Conservation (phyloP, 2,888 invertebrate species). For the Epicampocera succincta region DNA sequence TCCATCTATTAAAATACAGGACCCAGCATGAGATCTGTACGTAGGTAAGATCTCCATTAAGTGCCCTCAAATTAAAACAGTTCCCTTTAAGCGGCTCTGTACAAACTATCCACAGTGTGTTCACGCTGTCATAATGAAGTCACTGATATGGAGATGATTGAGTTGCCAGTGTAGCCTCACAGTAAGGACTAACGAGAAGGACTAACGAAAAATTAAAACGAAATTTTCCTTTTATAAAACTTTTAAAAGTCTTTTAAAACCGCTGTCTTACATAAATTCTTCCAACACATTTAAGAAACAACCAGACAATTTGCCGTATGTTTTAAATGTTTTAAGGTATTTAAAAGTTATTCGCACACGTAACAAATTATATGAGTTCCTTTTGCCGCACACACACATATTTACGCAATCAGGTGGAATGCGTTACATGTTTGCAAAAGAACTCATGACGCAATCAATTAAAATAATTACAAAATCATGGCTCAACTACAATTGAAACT, state of each 20-base stretch:
- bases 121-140: no score
- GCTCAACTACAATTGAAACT: conserved; percentile 34
- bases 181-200: no score
- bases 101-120: no score
- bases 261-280: background rate
- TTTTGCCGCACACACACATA: background rate
- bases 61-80: no score
- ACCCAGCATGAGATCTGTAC: no score
- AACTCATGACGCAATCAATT: conserved; percentile 20
- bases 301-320: background rate
- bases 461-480: conserved; percentile 44
- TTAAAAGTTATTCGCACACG: background rate
- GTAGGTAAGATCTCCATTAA: no score
- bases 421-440: conserved; percentile 5
- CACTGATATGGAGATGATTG: no score
- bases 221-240: background rate
- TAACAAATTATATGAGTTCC: conserved; percentile 1
- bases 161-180: no score
- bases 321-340: background rate
- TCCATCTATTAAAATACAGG: no score
- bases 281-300: no score
- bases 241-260: background rate
- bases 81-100: no score
- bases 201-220: no score
- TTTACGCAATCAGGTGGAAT: background rate